Base-by-base conservation (phyloP, 2,797 vertebrate species). In the Crypturellus tataupa region DNA sequence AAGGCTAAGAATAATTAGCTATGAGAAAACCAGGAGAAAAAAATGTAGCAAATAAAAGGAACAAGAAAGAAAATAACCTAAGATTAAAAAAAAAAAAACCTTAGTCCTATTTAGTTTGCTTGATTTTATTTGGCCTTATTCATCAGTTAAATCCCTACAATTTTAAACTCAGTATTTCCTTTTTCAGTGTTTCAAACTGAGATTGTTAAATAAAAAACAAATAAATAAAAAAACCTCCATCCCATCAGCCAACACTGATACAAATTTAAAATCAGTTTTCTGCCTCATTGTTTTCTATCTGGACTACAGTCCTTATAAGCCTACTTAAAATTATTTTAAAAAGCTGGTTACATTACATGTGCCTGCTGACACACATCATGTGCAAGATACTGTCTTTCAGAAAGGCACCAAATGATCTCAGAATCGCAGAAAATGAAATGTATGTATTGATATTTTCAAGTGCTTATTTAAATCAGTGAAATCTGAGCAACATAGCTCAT, bases 101-200 rank as follows among this genome's bases (percentile, higher is more conserved):
- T 92, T 76, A 5, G 9, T 81, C 42, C 29, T 25, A 0, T 65
- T 20, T 72, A 93, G 64, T 93, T 90, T 90, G 86, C 55, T 92
- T 93, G 40, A 80, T 31, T 93, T 88, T 58, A 53, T 85, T 87
- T 95, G 79, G 17, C 40, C 68, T 77, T 75, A 91, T 95, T 96
- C 85, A 94, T 95, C 72, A 44, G 51, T 88, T 82, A 75, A 75
- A 85, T 87, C 63, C 42, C 56, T 93, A 27, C 92, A 89, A 95
- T 96, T 82, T 95, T 65, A 78, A 19, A 7, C 21, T 85, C 94
- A 89, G 70, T 82, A 88, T 87, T 93, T 89, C 65, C 10, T 16
- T 77, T 21, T 90, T 92, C 67, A 71, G 84, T 55, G 46, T 75
- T 92, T 87, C 40, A 91, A 56, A 72, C 8, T 71, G 63, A 80